These are phyloP conservation scores for Steinernema khuongi DNA, from an alignment of 1,140 invertebrate species.

Conservation along the genomic window DNA sequence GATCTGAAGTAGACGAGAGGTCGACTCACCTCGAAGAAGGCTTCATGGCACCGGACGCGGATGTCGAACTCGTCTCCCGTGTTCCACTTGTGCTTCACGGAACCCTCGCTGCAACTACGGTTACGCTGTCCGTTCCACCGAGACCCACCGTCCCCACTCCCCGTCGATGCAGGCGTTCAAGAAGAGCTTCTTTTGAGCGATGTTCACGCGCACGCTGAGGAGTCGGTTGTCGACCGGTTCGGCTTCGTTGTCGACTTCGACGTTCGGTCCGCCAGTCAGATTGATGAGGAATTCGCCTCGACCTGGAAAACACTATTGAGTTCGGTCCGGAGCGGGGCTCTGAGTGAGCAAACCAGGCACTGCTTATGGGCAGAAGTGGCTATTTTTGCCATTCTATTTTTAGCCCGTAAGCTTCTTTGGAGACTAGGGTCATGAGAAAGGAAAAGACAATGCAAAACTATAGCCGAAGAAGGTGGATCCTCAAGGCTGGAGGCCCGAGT, in stretches of 20 bases:
- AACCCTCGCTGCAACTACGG: slow-evolving; percentile 42
- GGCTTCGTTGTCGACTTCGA: slow-evolving; percentile 53
- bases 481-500: too few relatives aligned
- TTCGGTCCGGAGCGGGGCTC: too few relatives aligned
- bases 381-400: too few relatives aligned
- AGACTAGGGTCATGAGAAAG: too few relatives aligned
- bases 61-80: slow-evolving; percentile 55
- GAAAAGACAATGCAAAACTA: too few relatives aligned
- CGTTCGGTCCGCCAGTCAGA: slow-evolving; percentile 51
- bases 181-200: slow-evolving; percentile 47
- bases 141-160: slow-evolving; percentile 52
- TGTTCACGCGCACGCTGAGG: slow-evolving; percentile 48
- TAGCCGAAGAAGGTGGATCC: too few relatives aligned
- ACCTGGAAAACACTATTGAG: slow-evolving; percentile 39
- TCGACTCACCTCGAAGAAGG: slow-evolving; percentile 44
- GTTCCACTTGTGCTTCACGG: slow-evolving; percentile 53
- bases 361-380: too few relatives aligned
- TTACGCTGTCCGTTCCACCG: too few relatives aligned
- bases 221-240: slow-evolving; percentile 52
- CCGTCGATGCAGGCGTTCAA: slow-evolving; percentile 57
- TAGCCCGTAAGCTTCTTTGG: too few relatives aligned
- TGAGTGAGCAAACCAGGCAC: too few relatives aligned
- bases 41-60: slow-evolving; percentile 52
- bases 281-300: slow-evolving; percentile 52
- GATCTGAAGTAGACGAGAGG: not conserved